Base-by-base conservation (phyloP, 2,797 vertebrate genomes). In the Xiphorhynchus erythropygius region DNA sequence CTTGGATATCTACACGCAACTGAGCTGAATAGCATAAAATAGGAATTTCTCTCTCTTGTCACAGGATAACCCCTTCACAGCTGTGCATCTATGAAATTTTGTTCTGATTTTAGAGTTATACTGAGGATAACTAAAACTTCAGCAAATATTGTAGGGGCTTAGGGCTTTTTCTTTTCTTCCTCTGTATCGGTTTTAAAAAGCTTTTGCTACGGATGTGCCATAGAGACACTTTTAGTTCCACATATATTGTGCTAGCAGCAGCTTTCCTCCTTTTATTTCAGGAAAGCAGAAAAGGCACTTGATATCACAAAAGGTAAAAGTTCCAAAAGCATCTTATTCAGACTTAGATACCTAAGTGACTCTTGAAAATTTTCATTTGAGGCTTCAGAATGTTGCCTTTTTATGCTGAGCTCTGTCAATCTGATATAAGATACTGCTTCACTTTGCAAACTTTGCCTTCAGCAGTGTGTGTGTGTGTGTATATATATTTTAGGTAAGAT, bases 221-320 rank as follows among this genome's bases (percentile, higher is more conserved):
- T 14, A 65, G 47, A 75, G 67, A 39, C 12, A 9, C 30, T 79
- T 83, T 55, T 19, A 41, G 42, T 74, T 83, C 47, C 44, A 30
- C 17, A 21, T 47, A 86, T 93, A 88, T 70, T 84, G 44, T 82
- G 46, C 46, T 82, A 71, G 55, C 65, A 84, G 69, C 52, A 93
- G 55, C 67, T 71, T 90, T 91, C 42, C 41, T 82, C 22, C n/a
- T 87, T 94, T 92, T 84, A 78, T 91, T 89, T 89, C 56, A 60
- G 50, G 44, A 90, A 91, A 70, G 35, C 46, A 80, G 19, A 74
- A 89, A 70, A 84, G 32, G 28, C 17, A 39, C 87, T 97, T 89
- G 89, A 56, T 93, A 87, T 78, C 41, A 70, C 55, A 60, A 63
- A 77, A 92, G 49, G n/a, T 91, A 85, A 24, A 80, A 83, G 46